Evolutionary conservation across 2,888 invertebrate genomes (phyloP).

Genomic region (Limenitis arthemis): DNA sequence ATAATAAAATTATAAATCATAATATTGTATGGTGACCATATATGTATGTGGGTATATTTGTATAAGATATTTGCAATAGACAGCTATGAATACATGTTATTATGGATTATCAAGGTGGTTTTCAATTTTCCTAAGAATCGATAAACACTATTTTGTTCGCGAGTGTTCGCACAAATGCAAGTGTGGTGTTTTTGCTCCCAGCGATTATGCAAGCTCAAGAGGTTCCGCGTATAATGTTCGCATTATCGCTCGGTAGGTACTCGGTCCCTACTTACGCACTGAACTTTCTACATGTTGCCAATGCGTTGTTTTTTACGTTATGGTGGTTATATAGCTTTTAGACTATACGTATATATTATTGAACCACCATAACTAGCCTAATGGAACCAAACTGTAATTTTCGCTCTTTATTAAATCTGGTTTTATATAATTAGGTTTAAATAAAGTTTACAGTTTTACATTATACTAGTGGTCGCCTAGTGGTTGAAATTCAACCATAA

Average conservation of each 20-base stretch:
- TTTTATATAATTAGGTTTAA: too few species aligned
- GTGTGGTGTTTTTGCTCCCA: constrained; percentile 53
- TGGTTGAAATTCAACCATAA: too few species aligned
- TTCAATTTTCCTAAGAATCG: background rate
- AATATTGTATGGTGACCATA: too few species aligned
- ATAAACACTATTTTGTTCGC: constrained; percentile 4
- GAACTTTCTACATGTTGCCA: constrained; percentile 29
- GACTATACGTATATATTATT: too few species aligned
- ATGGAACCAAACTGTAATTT: too few species aligned
- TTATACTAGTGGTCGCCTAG: too few species aligned
- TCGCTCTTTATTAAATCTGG: too few species aligned
- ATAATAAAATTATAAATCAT: too few species aligned
- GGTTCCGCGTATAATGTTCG: constrained; percentile 62
- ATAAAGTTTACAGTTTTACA: too few species aligned
- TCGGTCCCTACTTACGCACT: constrained; percentile 50
- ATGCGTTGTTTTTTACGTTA: constrained; percentile 10
- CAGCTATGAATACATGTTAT: background rate
- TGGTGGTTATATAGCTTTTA: background rate
- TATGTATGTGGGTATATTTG: too few species aligned
- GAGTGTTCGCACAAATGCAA: constrained; percentile 21
- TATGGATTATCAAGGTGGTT: background rate
- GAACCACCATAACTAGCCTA: too few species aligned
- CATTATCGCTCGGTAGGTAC: constrained; percentile 47
- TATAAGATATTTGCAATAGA: too few species aligned
- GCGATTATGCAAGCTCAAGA: constrained; percentile 63